Conservation (phyloP, 2,888 invertebrate species). For the Diplolepis rosae region DNA sequence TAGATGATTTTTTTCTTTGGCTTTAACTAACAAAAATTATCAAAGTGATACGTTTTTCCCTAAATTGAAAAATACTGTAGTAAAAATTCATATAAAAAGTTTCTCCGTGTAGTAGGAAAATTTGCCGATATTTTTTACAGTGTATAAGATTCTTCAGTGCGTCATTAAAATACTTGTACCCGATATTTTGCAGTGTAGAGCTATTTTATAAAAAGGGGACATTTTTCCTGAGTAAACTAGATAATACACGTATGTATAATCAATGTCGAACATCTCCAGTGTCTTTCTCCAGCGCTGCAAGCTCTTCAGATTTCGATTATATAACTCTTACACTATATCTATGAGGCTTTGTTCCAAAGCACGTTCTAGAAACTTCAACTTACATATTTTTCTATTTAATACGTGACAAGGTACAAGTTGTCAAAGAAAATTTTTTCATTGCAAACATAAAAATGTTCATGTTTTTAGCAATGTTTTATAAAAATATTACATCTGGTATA, state of each 20-base stretch:
- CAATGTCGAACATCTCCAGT: conserved; percentile 68
- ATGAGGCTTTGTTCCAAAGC: conserved; percentile 57
- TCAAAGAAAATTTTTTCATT: background rate
- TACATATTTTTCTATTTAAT: background rate
- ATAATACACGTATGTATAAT: conserved; percentile 67
- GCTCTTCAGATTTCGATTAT: conserved; percentile 54
- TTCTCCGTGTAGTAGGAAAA: too few relatives aligned
- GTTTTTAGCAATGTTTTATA: background rate
- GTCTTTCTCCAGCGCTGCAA: conserved; percentile 45
- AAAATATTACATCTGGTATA: background rate
- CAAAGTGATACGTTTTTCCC: too few relatives aligned
- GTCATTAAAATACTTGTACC: background rate
- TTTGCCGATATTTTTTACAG: too few relatives aligned
- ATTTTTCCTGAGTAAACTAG: conserved; percentile 57
- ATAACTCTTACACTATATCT: conserved; percentile 53
- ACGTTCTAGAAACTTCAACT: conserved; percentile 52
- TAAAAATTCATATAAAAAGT: too few relatives aligned
- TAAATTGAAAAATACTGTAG: too few relatives aligned
- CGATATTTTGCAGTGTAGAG: conserved; percentile 5
- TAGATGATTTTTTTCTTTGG: too few relatives aligned
- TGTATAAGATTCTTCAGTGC: background rate
- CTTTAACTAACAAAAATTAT: too few relatives aligned
- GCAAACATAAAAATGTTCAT: background rate
- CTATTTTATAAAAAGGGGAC: conserved; percentile 42
- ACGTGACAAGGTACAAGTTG: background rate